Percentiles rank a stretch among this genome's conserved stretches.
Evolutionary conservation across 2,797 vertebrate genomes (phyloP).

Genomic region (Ispidina picta): DNA sequence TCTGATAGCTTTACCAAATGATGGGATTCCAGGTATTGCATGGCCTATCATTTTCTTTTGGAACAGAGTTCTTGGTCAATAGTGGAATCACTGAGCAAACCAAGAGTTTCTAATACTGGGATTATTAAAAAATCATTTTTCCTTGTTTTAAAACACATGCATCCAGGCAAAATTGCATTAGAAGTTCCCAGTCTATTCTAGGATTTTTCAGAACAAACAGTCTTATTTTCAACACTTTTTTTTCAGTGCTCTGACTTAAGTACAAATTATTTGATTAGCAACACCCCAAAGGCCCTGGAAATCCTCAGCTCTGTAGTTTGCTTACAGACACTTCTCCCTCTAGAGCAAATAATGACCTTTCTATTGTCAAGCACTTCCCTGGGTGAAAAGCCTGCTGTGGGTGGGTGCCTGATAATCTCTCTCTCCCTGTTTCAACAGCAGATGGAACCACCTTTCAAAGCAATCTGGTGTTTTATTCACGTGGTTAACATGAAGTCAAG

Average conservation of each 20-base stretch:
- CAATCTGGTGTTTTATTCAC: neutral
- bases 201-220: neutral
- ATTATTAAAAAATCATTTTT: neutral
- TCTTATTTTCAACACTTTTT: neutral
- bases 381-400: neutral
- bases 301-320: neutral
- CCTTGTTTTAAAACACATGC: neutral
- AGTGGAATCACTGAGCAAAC: neutral
- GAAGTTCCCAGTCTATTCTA: neutral
- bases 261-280: neutral
- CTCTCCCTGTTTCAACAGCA: neutral
- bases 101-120: neutral
- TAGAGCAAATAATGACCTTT: neutral
- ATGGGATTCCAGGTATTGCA: neutral
- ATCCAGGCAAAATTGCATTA: neutral
- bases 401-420: neutral
- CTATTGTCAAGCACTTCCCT: neutral
- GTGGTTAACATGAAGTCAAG: neutral
- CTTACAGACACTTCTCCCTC: neutral
- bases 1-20: neutral
- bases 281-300: neutral
- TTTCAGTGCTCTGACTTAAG: neutral
- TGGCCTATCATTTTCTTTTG: neutral
- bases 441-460: neutral
- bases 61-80: neutral